Conservation (phyloP, 1,140 invertebrate species). For the Diabrotica undecimpunctata region DNA sequence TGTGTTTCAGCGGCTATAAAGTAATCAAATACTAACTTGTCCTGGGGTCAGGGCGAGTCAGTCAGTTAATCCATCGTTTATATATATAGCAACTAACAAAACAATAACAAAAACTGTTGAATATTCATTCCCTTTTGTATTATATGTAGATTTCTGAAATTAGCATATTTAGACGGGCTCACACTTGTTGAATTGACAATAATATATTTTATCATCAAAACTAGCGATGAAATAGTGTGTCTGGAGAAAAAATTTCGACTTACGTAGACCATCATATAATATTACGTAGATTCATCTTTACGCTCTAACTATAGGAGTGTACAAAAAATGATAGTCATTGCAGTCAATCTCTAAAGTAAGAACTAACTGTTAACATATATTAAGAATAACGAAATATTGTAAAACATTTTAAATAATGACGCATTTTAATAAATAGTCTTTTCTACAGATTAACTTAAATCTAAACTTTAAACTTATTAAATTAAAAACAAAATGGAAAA, state of each 20-base stretch:
- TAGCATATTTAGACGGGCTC: slow-evolving; percentile 24
- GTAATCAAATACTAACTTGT: neutral
- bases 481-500: too few species aligned
- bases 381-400: too few species aligned
- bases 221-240: slow-evolving; percentile 8
- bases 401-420: too few species aligned
- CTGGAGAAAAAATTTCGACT: neutral
- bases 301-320: too few species aligned
- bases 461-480: too few species aligned
- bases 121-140: slow-evolving; percentile 30
- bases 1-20: slow-evolving; percentile 8
- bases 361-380: too few species aligned
- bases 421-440: too few species aligned
- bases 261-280: too few species aligned
- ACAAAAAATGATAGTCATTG: too few species aligned
- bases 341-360: too few species aligned
- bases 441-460: too few species aligned
- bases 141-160: slow-evolving; percentile 31
- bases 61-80: slow-evolving; percentile 13
- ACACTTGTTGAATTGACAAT: slow-evolving; percentile 27
- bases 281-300: too few species aligned
- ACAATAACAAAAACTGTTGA: slow-evolving; percentile 14
- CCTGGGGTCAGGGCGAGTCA: slow-evolving; percentile 28
- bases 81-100: slow-evolving; percentile 16
- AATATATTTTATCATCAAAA: slow-evolving; percentile 21